Conservation (phyloP, 2,113 vertebrate genomes). For the Silurus asotus region DNA sequence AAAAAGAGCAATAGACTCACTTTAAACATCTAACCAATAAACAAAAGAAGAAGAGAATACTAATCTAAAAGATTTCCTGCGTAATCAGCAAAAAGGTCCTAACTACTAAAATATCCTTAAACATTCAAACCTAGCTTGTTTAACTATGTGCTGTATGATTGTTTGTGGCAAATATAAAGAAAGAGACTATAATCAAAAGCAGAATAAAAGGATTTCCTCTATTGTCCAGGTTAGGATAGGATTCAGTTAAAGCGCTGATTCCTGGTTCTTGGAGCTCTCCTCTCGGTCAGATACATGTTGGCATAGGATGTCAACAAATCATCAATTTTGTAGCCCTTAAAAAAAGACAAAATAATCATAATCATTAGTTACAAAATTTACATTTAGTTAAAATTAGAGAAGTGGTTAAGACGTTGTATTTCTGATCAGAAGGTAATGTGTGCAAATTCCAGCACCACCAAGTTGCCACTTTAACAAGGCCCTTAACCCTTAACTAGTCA, state of each 20-base stretch:
- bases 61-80: neutral
- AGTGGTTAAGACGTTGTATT: too few relatives aligned
- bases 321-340: constrained; percentile 97
- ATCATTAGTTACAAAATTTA: neutral
- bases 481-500: too few relatives aligned
- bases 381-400: too few relatives aligned
- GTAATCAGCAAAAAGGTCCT: neutral
- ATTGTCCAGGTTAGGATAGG: neutral
- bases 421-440: too few relatives aligned
- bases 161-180: neutral
- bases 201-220: neutral
- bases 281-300: constrained; percentile 75
- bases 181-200: neutral
- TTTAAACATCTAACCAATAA: neutral
- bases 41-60: neutral
- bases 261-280: constrained; percentile 68
- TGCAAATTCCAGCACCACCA: too few relatives aligned
- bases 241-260: constrained; percentile 60
- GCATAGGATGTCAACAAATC: constrained; percentile 93
- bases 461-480: too few relatives aligned
- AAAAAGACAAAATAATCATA: constrained; percentile 12
- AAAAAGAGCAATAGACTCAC: neutral
- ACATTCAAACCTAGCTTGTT: neutral
- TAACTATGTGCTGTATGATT: neutral
- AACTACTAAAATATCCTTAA: constrained; percentile 2